phyloP scores from a whole-genome alignment of 1,140 invertebrate species.

The Halictus rubicundus region DNA sequence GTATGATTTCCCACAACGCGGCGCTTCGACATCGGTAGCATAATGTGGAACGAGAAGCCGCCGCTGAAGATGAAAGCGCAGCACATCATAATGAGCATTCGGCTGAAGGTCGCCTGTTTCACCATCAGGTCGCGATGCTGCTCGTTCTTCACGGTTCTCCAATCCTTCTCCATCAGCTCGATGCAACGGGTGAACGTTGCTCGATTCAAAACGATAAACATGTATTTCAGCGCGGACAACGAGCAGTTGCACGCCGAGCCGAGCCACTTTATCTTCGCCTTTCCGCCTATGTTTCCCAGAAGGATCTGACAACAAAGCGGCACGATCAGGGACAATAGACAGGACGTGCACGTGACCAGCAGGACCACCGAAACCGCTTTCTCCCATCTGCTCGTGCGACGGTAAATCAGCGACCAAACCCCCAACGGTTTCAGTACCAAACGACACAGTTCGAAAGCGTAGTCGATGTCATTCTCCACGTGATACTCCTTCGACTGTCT shows the following conservation, averaged over 20 bases:
- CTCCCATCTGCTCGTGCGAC: not conserved
- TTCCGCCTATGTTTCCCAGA: slow-evolving; percentile 2
- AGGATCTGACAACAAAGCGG: slow-evolving; percentile 14
- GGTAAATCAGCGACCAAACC: slow-evolving; percentile 50
- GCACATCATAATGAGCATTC: slow-evolving; percentile 18
- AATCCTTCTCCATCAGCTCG: slow-evolving; percentile 52
- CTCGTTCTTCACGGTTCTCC: slow-evolving; percentile 25
- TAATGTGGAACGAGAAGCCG: slow-evolving; percentile 31
- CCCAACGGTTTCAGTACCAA: slow-evolving; percentile 59
- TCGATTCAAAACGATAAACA: slow-evolving; percentile 13
- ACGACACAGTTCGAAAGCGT: slow-evolving; percentile 47
- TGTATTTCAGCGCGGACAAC: slow-evolving; percentile 43
- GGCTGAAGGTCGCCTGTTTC: slow-evolving; percentile 17
- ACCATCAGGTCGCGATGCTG: slow-evolving; percentile 20
- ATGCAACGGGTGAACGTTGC: slow-evolving; percentile 40
- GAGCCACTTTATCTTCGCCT: slow-evolving; percentile 26
- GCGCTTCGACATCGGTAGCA: slow-evolving; percentile 7
- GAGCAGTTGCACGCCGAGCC: slow-evolving; percentile 29
- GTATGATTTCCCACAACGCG: slow-evolving; percentile 26
- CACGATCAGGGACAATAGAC: slow-evolving; percentile 30
- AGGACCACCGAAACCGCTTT: not conserved
- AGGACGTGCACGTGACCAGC: not conserved
- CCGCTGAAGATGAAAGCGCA: slow-evolving; percentile 24
- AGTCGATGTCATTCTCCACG: slow-evolving; percentile 34
- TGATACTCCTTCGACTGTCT: not conserved